These are phyloP conservation scores for Ridgeia piscesae DNA, from an alignment of 1,140 invertebrate species.

Conservation along the genomic window DNA sequence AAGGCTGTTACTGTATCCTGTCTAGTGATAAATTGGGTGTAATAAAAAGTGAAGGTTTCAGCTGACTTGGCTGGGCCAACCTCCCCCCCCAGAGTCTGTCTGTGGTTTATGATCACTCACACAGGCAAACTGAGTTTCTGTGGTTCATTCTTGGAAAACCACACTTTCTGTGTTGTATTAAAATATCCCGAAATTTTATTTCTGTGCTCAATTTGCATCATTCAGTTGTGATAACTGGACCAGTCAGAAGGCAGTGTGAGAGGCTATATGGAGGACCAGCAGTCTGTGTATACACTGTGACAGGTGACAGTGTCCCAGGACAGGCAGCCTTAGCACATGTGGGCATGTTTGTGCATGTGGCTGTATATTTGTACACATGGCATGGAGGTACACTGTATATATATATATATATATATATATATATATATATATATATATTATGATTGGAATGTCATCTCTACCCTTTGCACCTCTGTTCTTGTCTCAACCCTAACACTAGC, in stretches of 20 bases:
- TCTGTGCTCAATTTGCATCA: background rate
- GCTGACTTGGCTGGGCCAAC: background rate
- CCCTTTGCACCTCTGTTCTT: too few relatives aligned
- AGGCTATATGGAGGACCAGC: background rate
- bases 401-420: too few relatives aligned
- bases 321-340: too few relatives aligned
- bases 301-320: too few relatives aligned
- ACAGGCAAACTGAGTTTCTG: background rate
- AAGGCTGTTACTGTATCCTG: background rate
- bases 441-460: too few relatives aligned
- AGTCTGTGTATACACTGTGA: too few relatives aligned
- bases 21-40: background rate
- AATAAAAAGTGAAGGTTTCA: background rate
- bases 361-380: too few relatives aligned
- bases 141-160: background rate
- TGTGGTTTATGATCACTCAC: background rate
- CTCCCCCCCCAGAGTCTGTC: background rate
- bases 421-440: too few relatives aligned
- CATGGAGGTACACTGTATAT: too few relatives aligned
- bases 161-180: background rate
- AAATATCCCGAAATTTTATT: background rate
- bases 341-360: too few relatives aligned
- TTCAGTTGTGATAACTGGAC: background rate
- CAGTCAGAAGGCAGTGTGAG: background rate
- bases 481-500: too few relatives aligned